A percentile compares a stretch with the other conserved stretches of the same genome.
Evolutionary conservation across 64 coral and sea anemone species (phyloP).

Genomic region (Pachyseris speciosa): DNA sequence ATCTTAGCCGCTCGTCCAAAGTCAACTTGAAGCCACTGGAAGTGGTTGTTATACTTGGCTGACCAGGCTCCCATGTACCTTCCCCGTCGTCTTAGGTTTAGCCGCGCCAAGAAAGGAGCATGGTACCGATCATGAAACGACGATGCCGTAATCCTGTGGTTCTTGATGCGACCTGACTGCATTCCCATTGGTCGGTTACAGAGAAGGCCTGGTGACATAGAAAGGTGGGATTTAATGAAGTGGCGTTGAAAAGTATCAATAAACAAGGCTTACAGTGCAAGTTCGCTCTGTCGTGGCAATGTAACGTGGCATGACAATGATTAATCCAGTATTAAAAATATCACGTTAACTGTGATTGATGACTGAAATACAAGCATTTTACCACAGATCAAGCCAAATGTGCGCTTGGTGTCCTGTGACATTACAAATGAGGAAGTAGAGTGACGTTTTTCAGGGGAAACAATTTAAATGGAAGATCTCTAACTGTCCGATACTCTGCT

Average conservation of each 20-base stretch:
- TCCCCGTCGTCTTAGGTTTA: conserved; percentile 22
- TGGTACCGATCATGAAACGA: conserved; percentile 35
- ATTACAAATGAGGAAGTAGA: too few relatives aligned
- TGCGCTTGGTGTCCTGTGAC: too few relatives aligned
- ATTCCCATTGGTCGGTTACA: conserved; percentile 84
- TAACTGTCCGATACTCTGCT: too few relatives aligned
- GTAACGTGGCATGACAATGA: too few relatives aligned
- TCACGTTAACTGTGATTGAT: too few relatives aligned
- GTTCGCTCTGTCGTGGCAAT: too few relatives aligned
- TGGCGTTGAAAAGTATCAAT: neutral
- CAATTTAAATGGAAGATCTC: too few relatives aligned
- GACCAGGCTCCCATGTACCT: conserved; percentile 72
- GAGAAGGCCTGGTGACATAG: conserved; percentile 33
- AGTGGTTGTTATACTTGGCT: conserved; percentile 74
- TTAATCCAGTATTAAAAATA: too few relatives aligned
- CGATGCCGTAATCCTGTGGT: conserved; percentile 62
- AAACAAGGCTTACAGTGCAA: too few relatives aligned
- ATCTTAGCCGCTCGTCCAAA: conserved; percentile 58
- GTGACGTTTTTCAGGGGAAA: too few relatives aligned
- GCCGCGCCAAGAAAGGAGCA: conserved; percentile 42
- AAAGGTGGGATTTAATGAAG: neutral
- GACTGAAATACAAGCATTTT: too few relatives aligned
- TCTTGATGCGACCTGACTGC: conserved; percentile 64
- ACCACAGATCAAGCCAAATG: too few relatives aligned
- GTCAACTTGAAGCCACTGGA: conserved; percentile 83